A percentile compares a stretch with the other conserved stretches of the same genome.
phyloP scores from a whole-genome alignment of 2,888 invertebrate species.

The Antitype chi region DNA sequence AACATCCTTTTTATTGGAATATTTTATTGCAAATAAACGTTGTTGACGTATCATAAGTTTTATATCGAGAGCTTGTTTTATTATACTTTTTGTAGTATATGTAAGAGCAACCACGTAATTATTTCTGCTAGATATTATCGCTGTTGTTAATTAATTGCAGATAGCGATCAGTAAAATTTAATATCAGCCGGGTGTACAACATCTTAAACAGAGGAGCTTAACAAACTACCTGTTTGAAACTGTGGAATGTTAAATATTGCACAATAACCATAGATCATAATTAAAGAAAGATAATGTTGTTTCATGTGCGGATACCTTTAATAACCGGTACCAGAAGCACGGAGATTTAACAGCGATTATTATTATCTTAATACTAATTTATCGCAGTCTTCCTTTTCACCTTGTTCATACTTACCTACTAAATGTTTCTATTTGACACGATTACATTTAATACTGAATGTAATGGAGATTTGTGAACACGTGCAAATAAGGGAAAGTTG shows the following conservation, averaged over 20 bases:
- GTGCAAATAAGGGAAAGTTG: conserved; percentile 62
- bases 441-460: conserved; percentile 37
- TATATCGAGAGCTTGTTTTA: conserved; percentile 61
- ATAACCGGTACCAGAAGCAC: conserved; percentile 56
- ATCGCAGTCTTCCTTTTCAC: conserved; percentile 46
- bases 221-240: conserved; percentile 56
- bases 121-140: conserved; percentile 64
- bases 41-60: conserved; percentile 69
- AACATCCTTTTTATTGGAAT: conserved; percentile 64
- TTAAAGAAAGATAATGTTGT: conserved; percentile 63
- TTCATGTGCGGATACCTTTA: conserved; percentile 58
- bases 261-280: conserved; percentile 61
- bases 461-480: conserved; percentile 45
- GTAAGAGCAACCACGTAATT: conserved; percentile 61
- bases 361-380: conserved; percentile 60
- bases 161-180: conserved; percentile 62
- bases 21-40: conserved; percentile 69
- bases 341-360: conserved; percentile 56
- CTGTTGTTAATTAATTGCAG: conserved; percentile 67
- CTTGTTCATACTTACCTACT: conserved; percentile 36
- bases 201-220: conserved; percentile 44
- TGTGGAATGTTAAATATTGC: conserved; percentile 63
- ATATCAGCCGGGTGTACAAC: conserved; percentile 46
- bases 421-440: conserved; percentile 43
- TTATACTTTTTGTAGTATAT: conserved; percentile 56